A percentile compares a stretch with the other conserved stretches of the same genome.
phyloP scores from a whole-genome alignment of 30 jellyfish, hydroid and myxozoan species.

The Turritopsis rubra region DNA sequence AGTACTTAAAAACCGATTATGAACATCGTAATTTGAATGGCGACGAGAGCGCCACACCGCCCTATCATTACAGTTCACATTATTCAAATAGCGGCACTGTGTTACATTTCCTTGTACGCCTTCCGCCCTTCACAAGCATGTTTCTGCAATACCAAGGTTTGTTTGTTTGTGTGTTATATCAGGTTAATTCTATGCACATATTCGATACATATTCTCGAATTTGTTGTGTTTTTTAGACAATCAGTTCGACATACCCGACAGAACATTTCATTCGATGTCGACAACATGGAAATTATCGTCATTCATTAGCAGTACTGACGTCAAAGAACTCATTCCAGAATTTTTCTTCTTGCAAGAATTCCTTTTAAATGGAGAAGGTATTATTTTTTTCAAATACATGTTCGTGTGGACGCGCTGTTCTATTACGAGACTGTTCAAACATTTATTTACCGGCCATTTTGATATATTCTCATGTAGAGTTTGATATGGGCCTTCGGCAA shows the following conservation, averaged over 20 bases:
- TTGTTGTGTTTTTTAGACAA: constrained; percentile 41
- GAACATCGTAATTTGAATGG: constrained; percentile 53
- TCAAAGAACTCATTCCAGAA: constrained; percentile 94
- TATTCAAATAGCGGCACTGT: constrained; percentile 98
- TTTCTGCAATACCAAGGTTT: constrained; percentile 89
- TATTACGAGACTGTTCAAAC: neutral
- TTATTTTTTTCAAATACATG: neutral
- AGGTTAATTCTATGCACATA: neutral
- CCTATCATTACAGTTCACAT: constrained; percentile 96
- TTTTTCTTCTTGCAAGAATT: constrained; percentile 91
- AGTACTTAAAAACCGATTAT: constrained; percentile 86
- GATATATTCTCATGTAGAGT: constrained; percentile 35
- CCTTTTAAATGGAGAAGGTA: constrained; percentile 74
- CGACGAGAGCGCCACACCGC: constrained; percentile 85
- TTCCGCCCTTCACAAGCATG: constrained; percentile 96
- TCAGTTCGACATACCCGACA: constrained; percentile 98
- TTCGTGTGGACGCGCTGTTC: neutral
- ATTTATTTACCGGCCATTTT: neutral
- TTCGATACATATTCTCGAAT: neutral
- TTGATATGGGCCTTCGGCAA: constrained; percentile 83
- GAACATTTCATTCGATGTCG: constrained; percentile 90
- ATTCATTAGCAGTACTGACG: constrained; percentile 92
- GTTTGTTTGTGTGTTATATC: constrained; percentile 4
- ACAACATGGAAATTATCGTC: constrained; percentile 95
- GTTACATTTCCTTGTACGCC: constrained; percentile 89